Conservation (phyloP, 2,113 vertebrate genomes). For the Pachyramphus minor region DNA sequence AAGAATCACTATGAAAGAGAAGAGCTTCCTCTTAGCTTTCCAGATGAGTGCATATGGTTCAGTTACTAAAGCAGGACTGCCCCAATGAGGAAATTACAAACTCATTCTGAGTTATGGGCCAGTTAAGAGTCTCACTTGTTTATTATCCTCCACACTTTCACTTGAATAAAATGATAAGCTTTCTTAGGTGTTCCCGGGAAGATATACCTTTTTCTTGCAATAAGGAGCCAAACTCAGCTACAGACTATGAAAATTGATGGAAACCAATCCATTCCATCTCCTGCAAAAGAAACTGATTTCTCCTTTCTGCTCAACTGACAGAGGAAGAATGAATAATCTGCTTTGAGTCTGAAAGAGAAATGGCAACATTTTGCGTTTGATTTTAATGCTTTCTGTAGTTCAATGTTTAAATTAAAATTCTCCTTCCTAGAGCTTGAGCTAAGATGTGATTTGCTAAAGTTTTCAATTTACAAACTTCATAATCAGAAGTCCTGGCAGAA, state of each 20-base stretch:
- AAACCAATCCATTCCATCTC: background rate
- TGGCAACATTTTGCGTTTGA: background rate
- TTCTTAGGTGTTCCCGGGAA: background rate
- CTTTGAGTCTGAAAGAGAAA: background rate
- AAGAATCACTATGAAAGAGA: background rate
- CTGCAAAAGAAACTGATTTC: background rate
- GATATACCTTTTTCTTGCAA: background rate
- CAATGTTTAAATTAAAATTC: background rate
- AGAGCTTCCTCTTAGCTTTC: background rate
- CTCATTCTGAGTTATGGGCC: background rate
- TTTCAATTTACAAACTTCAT: background rate
- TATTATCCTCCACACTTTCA: background rate
- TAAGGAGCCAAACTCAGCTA: background rate
- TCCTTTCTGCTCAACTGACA: background rate
- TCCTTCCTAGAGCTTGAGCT: background rate
- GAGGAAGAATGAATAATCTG: background rate
- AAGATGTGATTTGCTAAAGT: background rate
- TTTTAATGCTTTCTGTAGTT: background rate
- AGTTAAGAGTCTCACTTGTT: background rate
- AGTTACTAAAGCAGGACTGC: background rate
- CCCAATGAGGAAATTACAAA: background rate
- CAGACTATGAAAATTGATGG: background rate
- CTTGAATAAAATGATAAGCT: background rate
- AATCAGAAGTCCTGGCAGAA: background rate
- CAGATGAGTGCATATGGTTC: background rate